phyloP scores from a whole-genome alignment of 1,140 invertebrate genomes.

The Drosophila novamexicana region DNA sequence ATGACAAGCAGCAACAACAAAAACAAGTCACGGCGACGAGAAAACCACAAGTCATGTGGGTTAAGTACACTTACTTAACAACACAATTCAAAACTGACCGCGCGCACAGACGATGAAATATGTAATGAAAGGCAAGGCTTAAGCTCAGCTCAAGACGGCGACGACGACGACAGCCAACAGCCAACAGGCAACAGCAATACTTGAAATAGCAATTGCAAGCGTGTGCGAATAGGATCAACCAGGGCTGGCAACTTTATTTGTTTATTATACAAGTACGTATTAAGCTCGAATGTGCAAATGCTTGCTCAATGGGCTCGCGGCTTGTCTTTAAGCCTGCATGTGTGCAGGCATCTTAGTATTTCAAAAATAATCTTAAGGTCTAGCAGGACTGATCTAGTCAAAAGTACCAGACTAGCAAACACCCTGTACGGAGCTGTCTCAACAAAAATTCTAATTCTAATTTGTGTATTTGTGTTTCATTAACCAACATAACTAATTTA shows the following conservation, averaged over 20 bases:
- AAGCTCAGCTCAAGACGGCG: slow-evolving; percentile 44
- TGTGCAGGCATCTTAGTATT: too few species aligned
- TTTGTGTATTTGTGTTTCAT: too few species aligned
- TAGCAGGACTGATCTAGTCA: too few species aligned
- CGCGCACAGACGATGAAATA: slow-evolving; percentile 72
- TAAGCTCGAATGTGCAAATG: too few species aligned
- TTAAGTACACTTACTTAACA: slow-evolving; percentile 83
- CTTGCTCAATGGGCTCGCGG: too few species aligned
- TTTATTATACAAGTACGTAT: too few species aligned
- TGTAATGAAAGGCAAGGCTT: slow-evolving; percentile 64
- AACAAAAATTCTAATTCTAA: too few species aligned
- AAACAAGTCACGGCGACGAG: slow-evolving; percentile 33
- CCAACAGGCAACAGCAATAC: slow-evolving; percentile 6
- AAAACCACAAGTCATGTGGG: slow-evolving; percentile 81
- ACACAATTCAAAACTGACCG: slow-evolving; percentile 73
- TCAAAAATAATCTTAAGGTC: too few species aligned
- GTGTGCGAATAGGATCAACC: slow-evolving; percentile 39
- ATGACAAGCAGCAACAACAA: slow-evolving; percentile 58
- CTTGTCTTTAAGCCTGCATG: too few species aligned
- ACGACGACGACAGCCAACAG: slow-evolving; percentile 25
- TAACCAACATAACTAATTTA: too few species aligned
- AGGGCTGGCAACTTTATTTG: slow-evolving; percentile 20
- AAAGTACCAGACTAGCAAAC: too few species aligned
- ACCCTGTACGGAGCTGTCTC: too few species aligned
- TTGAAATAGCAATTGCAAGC: slow-evolving; percentile 23